These are phyloP conservation scores for Pachymerium ferrugineum DNA, from an alignment of 2,888 invertebrate species.

Conservation along the genomic window DNA sequence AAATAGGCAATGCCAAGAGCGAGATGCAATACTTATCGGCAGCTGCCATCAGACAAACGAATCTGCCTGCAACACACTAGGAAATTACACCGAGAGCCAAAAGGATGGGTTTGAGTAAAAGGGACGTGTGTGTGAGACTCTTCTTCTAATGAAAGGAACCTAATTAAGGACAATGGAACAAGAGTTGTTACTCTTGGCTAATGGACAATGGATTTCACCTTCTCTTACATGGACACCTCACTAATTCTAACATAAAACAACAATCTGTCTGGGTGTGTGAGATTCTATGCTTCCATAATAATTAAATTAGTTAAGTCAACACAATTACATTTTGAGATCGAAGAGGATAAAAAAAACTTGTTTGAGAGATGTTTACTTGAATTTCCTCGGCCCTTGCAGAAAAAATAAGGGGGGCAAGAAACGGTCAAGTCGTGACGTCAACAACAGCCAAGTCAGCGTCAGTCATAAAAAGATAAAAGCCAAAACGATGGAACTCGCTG, in stretches of 20 bases:
- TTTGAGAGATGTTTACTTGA: too few species aligned
- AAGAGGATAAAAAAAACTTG: too few species aligned
- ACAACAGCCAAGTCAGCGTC: slow-evolving; percentile 20
- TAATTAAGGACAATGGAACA: slow-evolving; percentile 27
- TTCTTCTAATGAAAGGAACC: slow-evolving; percentile 22
- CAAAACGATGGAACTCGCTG: slow-evolving; percentile 3
- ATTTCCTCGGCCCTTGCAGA: too few species aligned
- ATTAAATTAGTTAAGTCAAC: not conserved
- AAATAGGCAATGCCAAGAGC: slow-evolving; percentile 1
- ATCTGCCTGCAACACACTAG: slow-evolving; percentile 21
- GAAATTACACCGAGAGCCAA: slow-evolving; percentile 12
- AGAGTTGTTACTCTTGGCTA: slow-evolving; percentile 22
- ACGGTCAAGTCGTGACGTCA: not conserved
- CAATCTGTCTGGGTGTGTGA: not conserved
- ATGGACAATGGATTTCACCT: slow-evolving; percentile 27
- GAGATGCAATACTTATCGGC: slow-evolving; percentile 14
- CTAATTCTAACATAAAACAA: slow-evolving; percentile 25
- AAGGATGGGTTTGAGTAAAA: slow-evolving; percentile 19
- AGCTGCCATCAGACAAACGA: slow-evolving; percentile 23
- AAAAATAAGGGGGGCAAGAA: not conserved
- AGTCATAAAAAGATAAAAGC: slow-evolving; percentile 27
- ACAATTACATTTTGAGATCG: too few species aligned
- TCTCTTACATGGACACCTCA: slow-evolving; percentile 23
- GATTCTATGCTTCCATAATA: not conserved
- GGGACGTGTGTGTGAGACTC: slow-evolving; percentile 1